Evolutionary conservation across 2,797 vertebrate species (phyloP).

Genomic region (Fundulus diaphanus): DNA sequence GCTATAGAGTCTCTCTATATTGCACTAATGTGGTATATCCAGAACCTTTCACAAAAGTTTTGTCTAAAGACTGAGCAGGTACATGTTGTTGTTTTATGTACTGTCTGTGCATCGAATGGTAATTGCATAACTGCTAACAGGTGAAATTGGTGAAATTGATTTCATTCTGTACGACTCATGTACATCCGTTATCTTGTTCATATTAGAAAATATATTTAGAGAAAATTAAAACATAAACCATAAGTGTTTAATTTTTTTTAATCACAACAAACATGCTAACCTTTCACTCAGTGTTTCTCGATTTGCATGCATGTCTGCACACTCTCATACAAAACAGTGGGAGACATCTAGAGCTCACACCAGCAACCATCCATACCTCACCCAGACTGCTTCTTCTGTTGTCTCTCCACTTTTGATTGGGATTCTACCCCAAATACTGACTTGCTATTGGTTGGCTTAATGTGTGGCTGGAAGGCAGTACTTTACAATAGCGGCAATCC

Average conservation of each 20-base stretch:
- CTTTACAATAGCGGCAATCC: constrained; percentile 56
- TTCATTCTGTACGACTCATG: background rate
- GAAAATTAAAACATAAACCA: background rate
- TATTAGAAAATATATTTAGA: background rate
- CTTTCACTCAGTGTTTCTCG: background rate
- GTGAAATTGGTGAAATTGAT: background rate
- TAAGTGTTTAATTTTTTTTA: background rate
- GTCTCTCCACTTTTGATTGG: constrained; percentile 59
- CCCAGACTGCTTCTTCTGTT: constrained; percentile 54
- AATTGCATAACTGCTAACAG: background rate
- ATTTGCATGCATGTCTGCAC: constrained; percentile 7
- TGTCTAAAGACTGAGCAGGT: background rate
- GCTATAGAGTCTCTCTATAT: too few relatives aligned
- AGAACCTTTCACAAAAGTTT: background rate
- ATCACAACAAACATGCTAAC: background rate
- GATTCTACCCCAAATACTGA: constrained; percentile 54
- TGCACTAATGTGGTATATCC: background rate
- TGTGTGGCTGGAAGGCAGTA: constrained; percentile 54
- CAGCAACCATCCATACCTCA: constrained; percentile 4
- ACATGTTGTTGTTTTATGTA: background rate
- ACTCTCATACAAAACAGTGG: constrained; percentile 8
- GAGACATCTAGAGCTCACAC: constrained; percentile 11
- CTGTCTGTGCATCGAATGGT: background rate
- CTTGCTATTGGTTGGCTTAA: constrained; percentile 59
- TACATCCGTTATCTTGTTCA: background rate